These are phyloP conservation scores for Timema podura DNA, from an alignment of 2,888 invertebrate genomes.

Conservation along the genomic window DNA sequence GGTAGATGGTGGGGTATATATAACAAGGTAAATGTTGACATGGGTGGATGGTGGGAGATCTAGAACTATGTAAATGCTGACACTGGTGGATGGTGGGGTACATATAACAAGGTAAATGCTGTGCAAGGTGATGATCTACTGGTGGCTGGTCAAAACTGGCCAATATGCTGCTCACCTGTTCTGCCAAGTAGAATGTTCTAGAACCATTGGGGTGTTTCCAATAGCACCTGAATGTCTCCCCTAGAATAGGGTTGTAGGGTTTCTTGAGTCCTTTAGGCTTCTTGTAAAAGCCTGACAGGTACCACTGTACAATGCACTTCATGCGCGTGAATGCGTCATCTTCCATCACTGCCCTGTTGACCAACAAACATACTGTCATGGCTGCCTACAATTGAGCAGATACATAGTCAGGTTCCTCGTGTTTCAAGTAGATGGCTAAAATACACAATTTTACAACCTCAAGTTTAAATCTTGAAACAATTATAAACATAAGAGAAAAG, in stretches of 20 bases:
- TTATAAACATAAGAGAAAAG: too few relatives aligned
- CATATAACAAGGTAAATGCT: too few relatives aligned
- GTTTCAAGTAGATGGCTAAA: too few relatives aligned
- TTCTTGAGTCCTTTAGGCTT: conserved; percentile 94
- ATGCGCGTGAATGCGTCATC: conserved; percentile 89
- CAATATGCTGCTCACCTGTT: conserved; percentile 61
- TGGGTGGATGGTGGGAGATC: not conserved
- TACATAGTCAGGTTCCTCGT: too few relatives aligned
- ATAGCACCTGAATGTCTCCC: conserved; percentile 87
- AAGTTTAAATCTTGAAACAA: too few relatives aligned
- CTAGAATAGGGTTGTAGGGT: conserved; percentile 92
- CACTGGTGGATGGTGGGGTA: not conserved
- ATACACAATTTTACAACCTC: too few relatives aligned
- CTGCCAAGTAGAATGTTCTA: conserved; percentile 87
- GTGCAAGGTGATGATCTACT: not conserved
- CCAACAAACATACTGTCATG: too few relatives aligned
- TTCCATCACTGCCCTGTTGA: conserved; percentile 66
- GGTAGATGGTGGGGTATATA: not conserved
- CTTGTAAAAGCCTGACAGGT: conserved; percentile 87
- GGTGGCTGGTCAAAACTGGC: not conserved
- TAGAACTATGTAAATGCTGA: not conserved
- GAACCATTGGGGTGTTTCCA: conserved; percentile 81
- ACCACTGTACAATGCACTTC: conserved; percentile 85
- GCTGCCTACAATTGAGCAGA: too few relatives aligned
- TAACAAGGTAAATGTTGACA: not conserved